phyloP scores from a whole-genome alignment of 2,797 vertebrate species.

The Gila robusta region DNA sequence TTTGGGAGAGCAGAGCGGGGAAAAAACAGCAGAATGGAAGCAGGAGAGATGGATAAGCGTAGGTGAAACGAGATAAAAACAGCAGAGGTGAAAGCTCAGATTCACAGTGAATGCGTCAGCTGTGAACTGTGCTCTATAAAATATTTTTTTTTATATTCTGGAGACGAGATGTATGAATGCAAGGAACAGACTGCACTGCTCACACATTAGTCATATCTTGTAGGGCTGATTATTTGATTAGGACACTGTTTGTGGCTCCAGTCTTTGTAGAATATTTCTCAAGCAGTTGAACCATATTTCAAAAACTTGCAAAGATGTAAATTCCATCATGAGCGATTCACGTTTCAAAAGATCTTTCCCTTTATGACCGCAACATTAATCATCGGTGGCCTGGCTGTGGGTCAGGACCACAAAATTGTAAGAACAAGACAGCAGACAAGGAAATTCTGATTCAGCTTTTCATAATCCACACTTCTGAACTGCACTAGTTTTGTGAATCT shows the following conservation, averaged over 20 bases:
- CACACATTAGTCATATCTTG: slow-evolving; percentile 6
- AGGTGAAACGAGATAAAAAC: slow-evolving; percentile 41
- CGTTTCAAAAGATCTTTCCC: not conserved
- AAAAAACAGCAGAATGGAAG: slow-evolving; percentile 26
- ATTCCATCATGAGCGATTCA: slow-evolving; percentile 28
- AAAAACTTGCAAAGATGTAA: slow-evolving; percentile 25
- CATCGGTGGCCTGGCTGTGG: slow-evolving; percentile 8
- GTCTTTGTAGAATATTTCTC: slow-evolving; percentile 9
- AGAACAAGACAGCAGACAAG: slow-evolving; percentile 2
- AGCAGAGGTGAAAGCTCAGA: slow-evolving; percentile 31
- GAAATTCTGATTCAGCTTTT: slow-evolving; percentile 23
- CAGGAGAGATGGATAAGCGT: slow-evolving; percentile 31
- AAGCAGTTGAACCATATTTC: not conserved
- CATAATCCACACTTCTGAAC: not conserved
- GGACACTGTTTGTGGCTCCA: not conserved
- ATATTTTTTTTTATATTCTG: not conserved
- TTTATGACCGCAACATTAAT: slow-evolving; percentile 32
- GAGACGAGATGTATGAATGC: slow-evolving; percentile 1
- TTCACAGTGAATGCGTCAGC: slow-evolving; percentile 22
- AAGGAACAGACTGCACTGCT: slow-evolving; percentile 20
- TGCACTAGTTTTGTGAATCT: not conserved
- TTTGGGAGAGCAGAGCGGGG: slow-evolving; percentile 42
- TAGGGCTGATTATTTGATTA: slow-evolving; percentile 13
- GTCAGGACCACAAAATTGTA: slow-evolving; percentile 28
- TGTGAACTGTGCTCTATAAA: slow-evolving; percentile 10